A percentile compares a stretch with the other conserved stretches of the same genome.
phyloP scores from a whole-genome alignment of 2,888 invertebrate species.

The Lobophora halterata region DNA sequence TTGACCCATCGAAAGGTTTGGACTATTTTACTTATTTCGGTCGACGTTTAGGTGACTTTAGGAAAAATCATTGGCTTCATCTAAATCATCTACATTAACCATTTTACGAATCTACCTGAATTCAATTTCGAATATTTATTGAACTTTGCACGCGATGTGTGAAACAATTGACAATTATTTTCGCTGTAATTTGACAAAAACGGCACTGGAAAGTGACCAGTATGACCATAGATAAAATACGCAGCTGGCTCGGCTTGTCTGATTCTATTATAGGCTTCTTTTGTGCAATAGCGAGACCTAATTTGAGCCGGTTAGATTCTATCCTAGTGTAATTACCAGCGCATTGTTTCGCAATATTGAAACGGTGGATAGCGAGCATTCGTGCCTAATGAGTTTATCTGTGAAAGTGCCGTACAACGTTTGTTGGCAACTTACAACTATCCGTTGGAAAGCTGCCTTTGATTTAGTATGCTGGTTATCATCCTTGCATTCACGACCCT shows the following conservation, averaged over 20 bases:
- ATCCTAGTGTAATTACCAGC: constrained; percentile 52
- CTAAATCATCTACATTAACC: no score
- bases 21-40: no score
- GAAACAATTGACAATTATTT: constrained; percentile 49
- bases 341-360: constrained; percentile 54
- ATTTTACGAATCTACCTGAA: no score
- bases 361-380: constrained; percentile 44
- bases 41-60: no score
- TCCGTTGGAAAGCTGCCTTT: constrained; percentile 18
- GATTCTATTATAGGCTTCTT: constrained; percentile 47
- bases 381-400: constrained; percentile 47
- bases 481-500: constrained; percentile 16
- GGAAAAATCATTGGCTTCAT: no score
- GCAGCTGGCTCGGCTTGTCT: constrained; percentile 53
- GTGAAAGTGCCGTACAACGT: constrained; percentile 37
- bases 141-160: constrained; percentile 51
- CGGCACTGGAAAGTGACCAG: constrained; percentile 59
- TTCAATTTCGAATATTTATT: constrained; percentile 18
- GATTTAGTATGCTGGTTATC: constrained; percentile 16
- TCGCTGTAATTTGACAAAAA: constrained; percentile 62
- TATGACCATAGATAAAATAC: constrained; percentile 39
- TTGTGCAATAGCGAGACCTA: constrained; percentile 53
- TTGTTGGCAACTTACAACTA: constrained; percentile 8
- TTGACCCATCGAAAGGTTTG: no score
- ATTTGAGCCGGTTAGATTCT: constrained; percentile 51